Evolutionary conservation across 2,113 vertebrate species (phyloP).

Genomic region (Percina caprodes): DNA sequence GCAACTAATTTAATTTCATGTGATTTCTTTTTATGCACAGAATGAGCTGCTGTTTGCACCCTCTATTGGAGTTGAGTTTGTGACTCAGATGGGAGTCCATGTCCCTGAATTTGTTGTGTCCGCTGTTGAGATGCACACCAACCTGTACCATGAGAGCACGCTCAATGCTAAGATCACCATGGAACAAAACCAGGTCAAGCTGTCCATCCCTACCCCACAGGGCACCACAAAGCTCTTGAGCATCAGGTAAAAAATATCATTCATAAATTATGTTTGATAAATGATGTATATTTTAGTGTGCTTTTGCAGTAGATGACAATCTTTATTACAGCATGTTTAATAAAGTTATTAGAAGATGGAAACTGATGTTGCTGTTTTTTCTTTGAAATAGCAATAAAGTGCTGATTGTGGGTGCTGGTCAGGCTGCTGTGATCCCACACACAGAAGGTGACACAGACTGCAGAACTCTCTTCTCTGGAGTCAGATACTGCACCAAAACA

Average conservation of each 20-base stretch:
- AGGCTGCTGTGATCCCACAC: slow-evolving; percentile 78
- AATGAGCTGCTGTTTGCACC: slow-evolving; percentile 87
- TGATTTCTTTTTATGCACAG: slow-evolving; percentile 63
- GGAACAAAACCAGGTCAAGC: slow-evolving; percentile 84
- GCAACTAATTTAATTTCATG: not conserved
- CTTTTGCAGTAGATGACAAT: not conserved
- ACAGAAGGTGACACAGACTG: slow-evolving; percentile 73
- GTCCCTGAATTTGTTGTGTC: slow-evolving; percentile 87
- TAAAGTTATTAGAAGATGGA: not conserved
- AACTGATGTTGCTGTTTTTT: slow-evolving; percentile 26
- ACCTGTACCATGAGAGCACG: slow-evolving; percentile 89
- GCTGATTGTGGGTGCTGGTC: slow-evolving; percentile 83
- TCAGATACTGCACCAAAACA: slow-evolving; percentile 83
- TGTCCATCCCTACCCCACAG: slow-evolving; percentile 87
- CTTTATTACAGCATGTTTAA: not conserved
- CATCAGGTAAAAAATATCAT: slow-evolving; percentile 81
- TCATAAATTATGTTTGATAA: not conserved
- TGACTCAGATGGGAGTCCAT: slow-evolving; percentile 87
- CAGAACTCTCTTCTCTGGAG: slow-evolving; percentile 82
- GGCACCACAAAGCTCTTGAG: slow-evolving; percentile 85
- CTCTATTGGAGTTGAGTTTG: slow-evolving; percentile 88
- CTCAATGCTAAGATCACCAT: slow-evolving; percentile 81
- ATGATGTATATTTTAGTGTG: not conserved
- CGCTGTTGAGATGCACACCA: slow-evolving; percentile 88
- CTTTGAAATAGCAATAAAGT: slow-evolving; percentile 83